phyloP scores from a whole-genome alignment of 2,797 vertebrate genomes.

The Coreius guichenoti region DNA sequence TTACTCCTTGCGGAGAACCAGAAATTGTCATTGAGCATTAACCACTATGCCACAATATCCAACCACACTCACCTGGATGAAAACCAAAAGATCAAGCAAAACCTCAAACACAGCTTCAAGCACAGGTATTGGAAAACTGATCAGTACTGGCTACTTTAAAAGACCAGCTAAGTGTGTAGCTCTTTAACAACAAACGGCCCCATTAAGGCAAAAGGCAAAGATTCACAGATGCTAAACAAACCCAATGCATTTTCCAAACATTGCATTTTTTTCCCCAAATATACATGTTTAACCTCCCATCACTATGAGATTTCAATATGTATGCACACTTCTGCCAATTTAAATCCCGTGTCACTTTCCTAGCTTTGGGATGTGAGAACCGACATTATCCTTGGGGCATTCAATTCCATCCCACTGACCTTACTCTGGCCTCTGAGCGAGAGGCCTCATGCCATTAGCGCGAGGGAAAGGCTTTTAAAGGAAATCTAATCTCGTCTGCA shows the following conservation, averaged over 20 bases:
- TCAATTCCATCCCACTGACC: slow-evolving; percentile 72
- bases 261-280: neutral
- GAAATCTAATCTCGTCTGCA: slow-evolving; percentile 75
- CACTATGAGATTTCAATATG: slow-evolving; percentile 42
- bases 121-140: slow-evolving; percentile 45
- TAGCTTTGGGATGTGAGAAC: slow-evolving; percentile 58
- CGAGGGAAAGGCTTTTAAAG: slow-evolving; percentile 72
- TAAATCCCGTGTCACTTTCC: slow-evolving; percentile 55
- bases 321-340: slow-evolving; percentile 53
- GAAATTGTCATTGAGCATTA: neutral
- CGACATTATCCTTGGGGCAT: slow-evolving; percentile 69
- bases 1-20: too few species aligned
- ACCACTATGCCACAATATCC: slow-evolving; percentile 16
- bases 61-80: slow-evolving; percentile 35
- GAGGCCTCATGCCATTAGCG: slow-evolving; percentile 69
- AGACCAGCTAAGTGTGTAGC: neutral
- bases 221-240: neutral
- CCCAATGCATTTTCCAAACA: neutral
- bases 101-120: slow-evolving; percentile 23
- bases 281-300: slow-evolving; percentile 38
- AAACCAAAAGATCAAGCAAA: slow-evolving; percentile 30
- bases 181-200: slow-evolving; percentile 4
- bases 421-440: slow-evolving; percentile 68
- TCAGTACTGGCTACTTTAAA: slow-evolving; percentile 25
- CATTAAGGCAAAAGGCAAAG: neutral